Percentiles rank a stretch among this genome's conserved stretches.
Conservation (phyloP, 2,113 vertebrate species). For the Crotalus horridus region DNA sequence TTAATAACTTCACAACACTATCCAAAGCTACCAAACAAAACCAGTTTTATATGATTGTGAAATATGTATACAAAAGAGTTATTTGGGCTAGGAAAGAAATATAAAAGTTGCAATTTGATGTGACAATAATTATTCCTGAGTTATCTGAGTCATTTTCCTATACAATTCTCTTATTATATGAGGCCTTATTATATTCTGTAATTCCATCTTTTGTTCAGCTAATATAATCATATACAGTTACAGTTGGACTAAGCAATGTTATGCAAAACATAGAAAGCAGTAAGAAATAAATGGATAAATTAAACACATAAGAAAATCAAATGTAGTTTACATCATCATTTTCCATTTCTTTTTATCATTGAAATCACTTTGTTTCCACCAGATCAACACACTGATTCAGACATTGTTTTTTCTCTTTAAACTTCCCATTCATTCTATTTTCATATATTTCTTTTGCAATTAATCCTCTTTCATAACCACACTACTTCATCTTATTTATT, state of each 20-base stretch:
- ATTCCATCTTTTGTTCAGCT: slow-evolving; percentile 60
- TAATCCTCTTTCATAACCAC: no score
- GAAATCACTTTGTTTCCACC: no score
- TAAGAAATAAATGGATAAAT: neutral
- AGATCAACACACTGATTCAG: no score
- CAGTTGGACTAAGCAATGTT: neutral
- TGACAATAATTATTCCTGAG: slow-evolving; percentile 40
- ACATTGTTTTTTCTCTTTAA: no score
- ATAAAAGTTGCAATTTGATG: slow-evolving; percentile 46
- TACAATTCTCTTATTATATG: slow-evolving; percentile 43
- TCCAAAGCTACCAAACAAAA: neutral
- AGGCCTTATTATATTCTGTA: slow-evolving; percentile 39
- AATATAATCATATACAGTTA: slow-evolving; percentile 57
- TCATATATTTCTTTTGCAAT: no score
- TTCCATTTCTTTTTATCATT: neutral
- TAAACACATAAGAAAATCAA: neutral
- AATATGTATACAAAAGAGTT: neutral
- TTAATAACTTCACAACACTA: neutral
- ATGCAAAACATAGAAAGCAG: neutral
- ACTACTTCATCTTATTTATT: no score
- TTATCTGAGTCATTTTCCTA: slow-evolving; percentile 58
- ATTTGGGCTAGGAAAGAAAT: slow-evolving; percentile 22
- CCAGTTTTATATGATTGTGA: neutral
- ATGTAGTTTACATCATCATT: neutral
- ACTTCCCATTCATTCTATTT: no score